Percentiles rank a stretch among this genome's conserved stretches.
Conservation (phyloP, 2,888 invertebrate genomes). For the Mechanitis mazaeus region DNA sequence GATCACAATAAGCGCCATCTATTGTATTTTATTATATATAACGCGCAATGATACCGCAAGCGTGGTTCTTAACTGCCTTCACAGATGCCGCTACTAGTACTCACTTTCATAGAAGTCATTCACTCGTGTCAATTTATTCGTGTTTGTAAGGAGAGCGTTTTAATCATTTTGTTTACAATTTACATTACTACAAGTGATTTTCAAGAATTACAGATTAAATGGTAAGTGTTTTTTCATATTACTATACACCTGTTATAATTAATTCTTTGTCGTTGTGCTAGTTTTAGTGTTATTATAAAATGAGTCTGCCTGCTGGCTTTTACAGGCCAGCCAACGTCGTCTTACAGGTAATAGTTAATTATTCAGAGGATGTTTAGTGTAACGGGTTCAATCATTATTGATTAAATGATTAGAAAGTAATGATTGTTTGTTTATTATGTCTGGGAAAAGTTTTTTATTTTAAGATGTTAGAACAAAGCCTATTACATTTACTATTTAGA, state of each 20-base stretch:
- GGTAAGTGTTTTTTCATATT: constrained; percentile 17
- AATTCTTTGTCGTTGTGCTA: background rate
- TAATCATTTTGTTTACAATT: constrained; percentile 29
- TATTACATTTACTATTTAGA: too few relatives aligned
- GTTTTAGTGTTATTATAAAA: background rate
- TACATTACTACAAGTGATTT: constrained; percentile 25
- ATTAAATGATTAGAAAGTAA: too few relatives aligned
- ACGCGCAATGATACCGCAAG: too few relatives aligned
- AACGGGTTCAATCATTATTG: too few relatives aligned
- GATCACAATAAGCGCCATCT: constrained; percentile 29
- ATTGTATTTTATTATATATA: background rate
- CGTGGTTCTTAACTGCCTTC: background rate
- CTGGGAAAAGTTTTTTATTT: too few relatives aligned
- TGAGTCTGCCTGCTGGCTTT: background rate
- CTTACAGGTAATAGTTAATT: constrained; percentile 1
- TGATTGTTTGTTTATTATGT: too few relatives aligned
- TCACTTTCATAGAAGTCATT: constrained; percentile 9
- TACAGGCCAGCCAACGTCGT: background rate
- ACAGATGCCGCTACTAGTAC: constrained; percentile 16
- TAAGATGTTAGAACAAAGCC: too few relatives aligned
- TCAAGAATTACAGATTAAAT: constrained; percentile 22
- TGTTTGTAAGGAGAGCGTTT: constrained; percentile 15
- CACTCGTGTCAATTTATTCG: constrained; percentile 18
- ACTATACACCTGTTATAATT: constrained; percentile 5
- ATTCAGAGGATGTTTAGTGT: too few relatives aligned